A percentile compares a stretch with the other conserved stretches of the same genome.
Conservation (phyloP, 2,888 invertebrate genomes). For the Rhagium mordax region DNA sequence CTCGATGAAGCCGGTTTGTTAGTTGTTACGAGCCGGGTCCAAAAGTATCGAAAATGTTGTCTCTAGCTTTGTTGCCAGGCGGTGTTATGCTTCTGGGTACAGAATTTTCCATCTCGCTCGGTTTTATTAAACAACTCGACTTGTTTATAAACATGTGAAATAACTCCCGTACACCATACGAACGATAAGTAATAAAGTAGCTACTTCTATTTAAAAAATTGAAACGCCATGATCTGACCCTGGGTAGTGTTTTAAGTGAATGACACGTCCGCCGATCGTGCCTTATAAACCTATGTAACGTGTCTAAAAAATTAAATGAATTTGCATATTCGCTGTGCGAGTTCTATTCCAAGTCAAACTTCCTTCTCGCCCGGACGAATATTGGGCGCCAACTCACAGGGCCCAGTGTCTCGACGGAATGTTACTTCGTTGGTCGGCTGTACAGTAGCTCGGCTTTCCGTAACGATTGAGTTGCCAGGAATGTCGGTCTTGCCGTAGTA, state of each 20-base stretch:
- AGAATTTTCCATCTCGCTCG: constrained; percentile 50
- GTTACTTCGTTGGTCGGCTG: constrained; percentile 47
- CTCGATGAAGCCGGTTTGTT: constrained; percentile 59
- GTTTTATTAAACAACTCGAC: constrained; percentile 48
- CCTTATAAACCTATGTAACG: constrained; percentile 38
- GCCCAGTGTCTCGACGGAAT: constrained; percentile 38
- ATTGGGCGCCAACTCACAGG: constrained; percentile 43
- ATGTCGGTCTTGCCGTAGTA: constrained; percentile 58
- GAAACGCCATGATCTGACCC: constrained; percentile 38
- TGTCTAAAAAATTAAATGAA: constrained; percentile 54
- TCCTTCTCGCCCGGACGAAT: constrained; percentile 41
- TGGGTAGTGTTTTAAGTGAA: constrained; percentile 43
- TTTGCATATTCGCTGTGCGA: constrained; percentile 55
- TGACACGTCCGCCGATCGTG: constrained; percentile 40
- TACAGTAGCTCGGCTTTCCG: constrained; percentile 57
- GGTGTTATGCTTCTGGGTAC: constrained; percentile 40
- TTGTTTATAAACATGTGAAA: constrained; percentile 56
- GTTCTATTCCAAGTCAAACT: constrained; percentile 58
- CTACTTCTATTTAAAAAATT: constrained; percentile 20
- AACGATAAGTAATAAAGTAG: constrained; percentile 33
- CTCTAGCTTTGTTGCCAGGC: constrained; percentile 64
- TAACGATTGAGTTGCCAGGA: constrained; percentile 60
- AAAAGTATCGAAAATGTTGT: constrained; percentile 65
- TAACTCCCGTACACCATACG: constrained; percentile 35
- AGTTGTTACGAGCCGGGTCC: constrained; percentile 53